These are phyloP conservation scores for Oreochromis mossambicus DNA, from an alignment of 2,797 vertebrate genomes.

Conservation along the genomic window DNA sequence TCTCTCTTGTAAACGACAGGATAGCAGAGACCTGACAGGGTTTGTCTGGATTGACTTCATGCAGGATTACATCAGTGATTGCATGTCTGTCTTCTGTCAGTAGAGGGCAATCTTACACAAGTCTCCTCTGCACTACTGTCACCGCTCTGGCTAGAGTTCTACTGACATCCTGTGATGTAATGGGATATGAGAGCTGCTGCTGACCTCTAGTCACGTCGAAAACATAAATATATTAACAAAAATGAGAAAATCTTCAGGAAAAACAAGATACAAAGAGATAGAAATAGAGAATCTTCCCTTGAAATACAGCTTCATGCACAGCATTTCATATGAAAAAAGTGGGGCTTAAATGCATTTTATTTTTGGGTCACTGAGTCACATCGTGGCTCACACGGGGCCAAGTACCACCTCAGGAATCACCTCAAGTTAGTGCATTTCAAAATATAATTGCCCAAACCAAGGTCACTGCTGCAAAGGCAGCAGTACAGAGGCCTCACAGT, in stretches of 20 bases:
- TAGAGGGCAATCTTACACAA: constrained; percentile 27
- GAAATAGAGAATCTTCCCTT: neutral
- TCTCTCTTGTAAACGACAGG: neutral
- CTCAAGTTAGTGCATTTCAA: constrained; percentile 14
- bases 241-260: neutral
- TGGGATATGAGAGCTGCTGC: neutral
- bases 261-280: neutral
- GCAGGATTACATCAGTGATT: neutral
- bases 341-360: neutral
- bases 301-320: neutral
- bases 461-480: constrained; percentile 1
- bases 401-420: constrained; percentile 7
- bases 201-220: neutral
- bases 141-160: neutral
- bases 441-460: constrained; percentile 26
- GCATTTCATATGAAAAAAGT: neutral
- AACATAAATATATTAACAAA: neutral
- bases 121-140: neutral
- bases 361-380: constrained; percentile 39
- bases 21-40: neutral
- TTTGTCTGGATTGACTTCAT: neutral
- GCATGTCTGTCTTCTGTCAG: neutral
- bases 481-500: neutral
- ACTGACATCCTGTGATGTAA: neutral
- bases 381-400: neutral